A percentile compares a stretch with the other conserved stretches of the same genome.
These are phyloP conservation scores for Apamea anceps DNA, from an alignment of 2,888 invertebrate species.

Conservation along the genomic window DNA sequence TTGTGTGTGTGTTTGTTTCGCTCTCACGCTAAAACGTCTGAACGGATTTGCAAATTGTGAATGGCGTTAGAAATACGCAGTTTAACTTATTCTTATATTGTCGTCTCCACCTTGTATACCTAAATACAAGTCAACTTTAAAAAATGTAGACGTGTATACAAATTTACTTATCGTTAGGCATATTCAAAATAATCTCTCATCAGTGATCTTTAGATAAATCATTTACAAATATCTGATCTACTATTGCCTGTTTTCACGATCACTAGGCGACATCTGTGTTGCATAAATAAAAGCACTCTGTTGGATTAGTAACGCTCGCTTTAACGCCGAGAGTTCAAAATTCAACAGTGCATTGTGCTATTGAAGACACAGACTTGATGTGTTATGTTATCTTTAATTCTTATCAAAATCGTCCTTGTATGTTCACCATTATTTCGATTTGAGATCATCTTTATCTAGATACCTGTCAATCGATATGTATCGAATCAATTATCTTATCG, in stretches of 20 bases:
- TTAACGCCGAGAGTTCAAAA: neutral
- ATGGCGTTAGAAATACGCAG: too few species aligned
- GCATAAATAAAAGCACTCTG: too few species aligned
- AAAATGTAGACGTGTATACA: neutral
- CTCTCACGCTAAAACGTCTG: too few species aligned
- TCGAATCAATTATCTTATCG: constrained; percentile 34
- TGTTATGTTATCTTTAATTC: neutral
- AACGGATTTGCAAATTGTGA: too few species aligned
- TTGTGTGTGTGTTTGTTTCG: too few species aligned
- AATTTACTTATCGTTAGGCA: neutral
- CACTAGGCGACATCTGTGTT: too few species aligned
- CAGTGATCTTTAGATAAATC: neutral
- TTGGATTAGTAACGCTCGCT: neutral
- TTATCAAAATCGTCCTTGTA: constrained; percentile 4
- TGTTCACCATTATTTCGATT: constrained; percentile 19
- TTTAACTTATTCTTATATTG: too few species aligned
- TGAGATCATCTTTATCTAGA: constrained; percentile 19
- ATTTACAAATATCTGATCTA: neutral
- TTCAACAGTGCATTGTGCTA: neutral
- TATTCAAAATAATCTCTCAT: neutral
- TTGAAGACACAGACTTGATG: neutral
- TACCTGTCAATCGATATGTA: neutral
- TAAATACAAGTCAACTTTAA: neutral
- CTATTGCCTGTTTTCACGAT: too few species aligned
- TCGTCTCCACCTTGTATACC: neutral